Conservation (phyloP, 1,140 invertebrate species). For the Drosophila punjabiensis region DNA sequence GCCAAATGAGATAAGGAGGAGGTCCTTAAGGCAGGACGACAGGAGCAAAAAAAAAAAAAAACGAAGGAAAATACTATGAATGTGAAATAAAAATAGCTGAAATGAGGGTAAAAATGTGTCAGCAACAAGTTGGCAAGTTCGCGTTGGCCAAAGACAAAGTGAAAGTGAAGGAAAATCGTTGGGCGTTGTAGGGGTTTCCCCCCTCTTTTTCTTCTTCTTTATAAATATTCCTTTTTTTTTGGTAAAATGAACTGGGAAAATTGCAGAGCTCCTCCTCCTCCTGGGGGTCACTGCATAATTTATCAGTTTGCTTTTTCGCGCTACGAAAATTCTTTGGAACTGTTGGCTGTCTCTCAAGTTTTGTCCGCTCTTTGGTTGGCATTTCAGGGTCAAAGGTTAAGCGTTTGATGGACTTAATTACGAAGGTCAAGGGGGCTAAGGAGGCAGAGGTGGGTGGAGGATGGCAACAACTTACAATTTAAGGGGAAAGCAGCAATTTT, state of each 20-base stretch:
- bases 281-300: conserved; percentile 70
- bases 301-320: conserved; percentile 58
- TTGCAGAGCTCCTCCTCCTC: conserved; percentile 48
- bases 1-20: conserved; percentile 71
- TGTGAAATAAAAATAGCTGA: conserved; percentile 15
- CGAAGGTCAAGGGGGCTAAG: neutral
- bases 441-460: too few relatives aligned
- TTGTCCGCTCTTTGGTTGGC: conserved; percentile 10
- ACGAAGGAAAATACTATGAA: neutral
- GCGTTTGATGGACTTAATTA: conserved; percentile 52
- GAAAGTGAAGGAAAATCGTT: conserved; percentile 54
- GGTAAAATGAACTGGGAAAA: conserved; percentile 71
- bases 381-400: conserved; percentile 54
- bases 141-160: conserved; percentile 65
- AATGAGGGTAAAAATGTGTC: conserved; percentile 38
- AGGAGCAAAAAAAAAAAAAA: too few relatives aligned
- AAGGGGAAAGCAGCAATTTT: neutral
- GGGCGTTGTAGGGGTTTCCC: neutral
- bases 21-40: conserved; percentile 1
- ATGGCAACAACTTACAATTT: neutral
- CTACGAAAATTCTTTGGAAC: conserved; percentile 39
- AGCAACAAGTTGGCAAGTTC: conserved; percentile 80
- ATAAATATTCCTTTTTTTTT: neutral
- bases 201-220: too few relatives aligned
- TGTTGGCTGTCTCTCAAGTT: conserved; percentile 43